Conservation (phyloP, 2,888 invertebrate genomes). For the Phoenoteleia sp. region DNA sequence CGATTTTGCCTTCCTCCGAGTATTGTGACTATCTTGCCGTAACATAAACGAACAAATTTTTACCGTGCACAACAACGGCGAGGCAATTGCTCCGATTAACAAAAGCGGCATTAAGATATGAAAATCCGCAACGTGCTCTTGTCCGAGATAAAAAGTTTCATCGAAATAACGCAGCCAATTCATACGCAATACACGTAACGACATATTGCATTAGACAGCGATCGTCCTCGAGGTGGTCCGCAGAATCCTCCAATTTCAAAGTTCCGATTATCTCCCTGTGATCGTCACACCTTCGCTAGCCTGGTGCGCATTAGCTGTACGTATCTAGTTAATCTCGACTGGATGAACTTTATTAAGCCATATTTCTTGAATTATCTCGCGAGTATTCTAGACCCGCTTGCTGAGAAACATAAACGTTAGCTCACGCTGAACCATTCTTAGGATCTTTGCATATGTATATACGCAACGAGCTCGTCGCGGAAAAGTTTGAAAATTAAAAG, state of each 20-base stretch:
- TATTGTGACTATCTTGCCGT: background rate
- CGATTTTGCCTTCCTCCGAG: too few relatives aligned
- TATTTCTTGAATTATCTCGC: constrained; percentile 86
- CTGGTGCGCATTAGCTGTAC: constrained; percentile 58
- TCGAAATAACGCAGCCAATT: constrained; percentile 38
- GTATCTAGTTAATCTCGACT: constrained; percentile 72
- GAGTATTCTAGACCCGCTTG: constrained; percentile 47
- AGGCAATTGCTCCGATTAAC: constrained; percentile 17
- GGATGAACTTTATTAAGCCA: constrained; percentile 84
- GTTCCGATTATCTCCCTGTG: constrained; percentile 80
- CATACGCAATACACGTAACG: constrained; percentile 62
- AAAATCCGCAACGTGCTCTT: constrained; percentile 14
- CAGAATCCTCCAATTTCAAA: constrained; percentile 78
- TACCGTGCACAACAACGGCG: background rate
- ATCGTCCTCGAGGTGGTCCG: constrained; percentile 44
- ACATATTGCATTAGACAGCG: constrained; percentile 58
- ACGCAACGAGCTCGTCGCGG: constrained; percentile 13
- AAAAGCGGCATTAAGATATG: constrained; percentile 22
- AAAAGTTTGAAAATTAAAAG: constrained; percentile 77
- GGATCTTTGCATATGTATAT: constrained; percentile 58
- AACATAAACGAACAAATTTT: background rate
- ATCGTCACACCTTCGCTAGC: constrained; percentile 54
- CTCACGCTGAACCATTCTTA: constrained; percentile 62
- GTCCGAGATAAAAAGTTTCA: constrained; percentile 58
- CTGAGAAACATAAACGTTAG: constrained; percentile 81